phyloP scores from a whole-genome alignment of 2,113 vertebrate genomes.

The Carassius gibelio region DNA sequence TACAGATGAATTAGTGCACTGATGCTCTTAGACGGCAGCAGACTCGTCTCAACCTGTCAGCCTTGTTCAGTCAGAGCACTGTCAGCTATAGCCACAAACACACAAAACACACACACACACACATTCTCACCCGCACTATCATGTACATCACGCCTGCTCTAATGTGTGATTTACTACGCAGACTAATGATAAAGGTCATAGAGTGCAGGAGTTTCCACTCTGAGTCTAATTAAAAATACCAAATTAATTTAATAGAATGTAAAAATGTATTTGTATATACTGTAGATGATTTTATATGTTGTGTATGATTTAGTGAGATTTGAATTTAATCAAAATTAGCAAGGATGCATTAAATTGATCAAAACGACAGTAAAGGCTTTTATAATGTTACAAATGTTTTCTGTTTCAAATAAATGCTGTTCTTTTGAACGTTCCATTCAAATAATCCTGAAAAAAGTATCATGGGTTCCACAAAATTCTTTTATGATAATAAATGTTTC shows the following conservation, averaged over 20 bases:
- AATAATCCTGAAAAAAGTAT: not conserved
- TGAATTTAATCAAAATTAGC: not conserved
- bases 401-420: not conserved
- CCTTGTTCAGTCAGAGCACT: constrained; percentile 18
- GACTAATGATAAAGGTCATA: not conserved
- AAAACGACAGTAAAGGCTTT: not conserved
- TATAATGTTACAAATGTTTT: not conserved
- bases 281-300: no score
- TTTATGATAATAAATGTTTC: not conserved
- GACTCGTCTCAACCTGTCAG: constrained; percentile 34
- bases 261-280: not conserved
- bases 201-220: not conserved
- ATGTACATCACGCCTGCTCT: not conserved
- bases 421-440: not conserved
- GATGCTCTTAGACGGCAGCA: not conserved
- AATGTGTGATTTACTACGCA: not conserved
- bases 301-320: no score
- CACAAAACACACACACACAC: not conserved
- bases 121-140: not conserved
- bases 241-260: not conserved
- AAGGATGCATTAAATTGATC: no score
- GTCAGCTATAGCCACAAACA: not conserved
- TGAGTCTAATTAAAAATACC: not conserved
- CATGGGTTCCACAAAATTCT: not conserved
- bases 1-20: no score